Conservation (phyloP, 2,113 vertebrate species). For the Tor tambroides region DNA sequence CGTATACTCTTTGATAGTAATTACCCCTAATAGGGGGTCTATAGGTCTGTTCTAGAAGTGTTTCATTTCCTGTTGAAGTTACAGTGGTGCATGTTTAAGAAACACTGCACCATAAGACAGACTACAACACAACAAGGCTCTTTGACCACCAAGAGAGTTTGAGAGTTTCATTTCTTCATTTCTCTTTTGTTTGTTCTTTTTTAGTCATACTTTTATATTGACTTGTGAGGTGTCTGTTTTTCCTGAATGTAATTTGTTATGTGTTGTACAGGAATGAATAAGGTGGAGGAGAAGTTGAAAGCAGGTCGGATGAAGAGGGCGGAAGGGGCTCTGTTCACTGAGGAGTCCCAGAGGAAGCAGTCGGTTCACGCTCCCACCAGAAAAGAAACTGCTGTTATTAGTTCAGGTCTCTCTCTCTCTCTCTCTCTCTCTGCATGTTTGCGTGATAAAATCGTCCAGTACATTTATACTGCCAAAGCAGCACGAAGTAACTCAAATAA, state of each 20-base stretch:
- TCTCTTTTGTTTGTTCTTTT: not conserved
- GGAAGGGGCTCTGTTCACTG: conserved; percentile 73
- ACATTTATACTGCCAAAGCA: not conserved
- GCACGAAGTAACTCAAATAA: not conserved
- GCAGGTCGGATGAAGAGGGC: conserved; percentile 83
- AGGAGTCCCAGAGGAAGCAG: conserved; percentile 83
- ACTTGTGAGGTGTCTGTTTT: not conserved
- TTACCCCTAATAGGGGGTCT: conserved; percentile 52
- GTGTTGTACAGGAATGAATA: conserved; percentile 83
- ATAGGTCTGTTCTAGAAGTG: conserved; percentile 53
- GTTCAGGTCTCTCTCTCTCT: conserved; percentile 66
- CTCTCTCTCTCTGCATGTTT: not conserved
- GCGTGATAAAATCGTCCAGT: too few species aligned
- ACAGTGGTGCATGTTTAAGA: not conserved
- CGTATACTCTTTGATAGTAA: conserved; percentile 53
- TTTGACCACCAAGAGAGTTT: not conserved
- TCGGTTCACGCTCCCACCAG: conserved; percentile 64
- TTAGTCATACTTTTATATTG: not conserved
- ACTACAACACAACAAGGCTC: not conserved
- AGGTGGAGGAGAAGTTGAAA: conserved; percentile 94
- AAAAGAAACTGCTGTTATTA: conserved; percentile 74
- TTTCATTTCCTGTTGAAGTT: conserved; percentile 63
- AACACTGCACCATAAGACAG: not conserved
- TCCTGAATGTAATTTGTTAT: not conserved
- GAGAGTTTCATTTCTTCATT: not conserved